A percentile compares a stretch with the other conserved stretches of the same genome.
phyloP scores from a whole-genome alignment of 2,888 invertebrate species.

The Copidosoma aretas region DNA sequence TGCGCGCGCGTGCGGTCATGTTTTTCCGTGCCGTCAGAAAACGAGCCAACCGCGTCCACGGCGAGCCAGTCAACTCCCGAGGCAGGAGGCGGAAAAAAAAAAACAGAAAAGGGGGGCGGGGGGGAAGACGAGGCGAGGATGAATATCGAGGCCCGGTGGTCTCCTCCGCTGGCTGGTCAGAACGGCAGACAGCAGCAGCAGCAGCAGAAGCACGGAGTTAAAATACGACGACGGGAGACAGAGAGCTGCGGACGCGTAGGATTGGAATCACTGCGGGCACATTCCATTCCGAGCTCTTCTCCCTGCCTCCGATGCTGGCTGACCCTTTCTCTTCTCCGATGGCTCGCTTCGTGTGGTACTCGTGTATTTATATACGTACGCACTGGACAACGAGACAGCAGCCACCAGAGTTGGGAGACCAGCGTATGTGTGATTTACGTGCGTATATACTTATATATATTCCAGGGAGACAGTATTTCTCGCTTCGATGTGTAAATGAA shows the following conservation, averaged over 20 bases:
- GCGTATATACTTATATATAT: too few species aligned
- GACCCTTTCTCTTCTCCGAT: slow-evolving; percentile 48
- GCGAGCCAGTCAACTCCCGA: too few species aligned
- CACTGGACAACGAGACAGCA: too few species aligned
- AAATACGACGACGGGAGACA: background rate
- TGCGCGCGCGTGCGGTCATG: slow-evolving; percentile 26
- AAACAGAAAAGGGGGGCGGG: background rate
- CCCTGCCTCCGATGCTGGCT: slow-evolving; percentile 30
- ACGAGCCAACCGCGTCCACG: background rate
- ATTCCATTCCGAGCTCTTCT: slow-evolving; percentile 54
- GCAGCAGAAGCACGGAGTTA: background rate
- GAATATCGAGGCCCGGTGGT: slow-evolving; percentile 4
- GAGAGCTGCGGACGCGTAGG: slow-evolving; percentile 28
- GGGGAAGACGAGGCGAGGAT: background rate
- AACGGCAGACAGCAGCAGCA: background rate
- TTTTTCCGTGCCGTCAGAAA: slow-evolving; percentile 28
- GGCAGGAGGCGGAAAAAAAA: background rate
- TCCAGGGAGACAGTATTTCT: background rate
- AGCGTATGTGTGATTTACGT: too few species aligned
- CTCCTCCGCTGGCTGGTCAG: background rate
- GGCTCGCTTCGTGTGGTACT: slow-evolving; percentile 12
- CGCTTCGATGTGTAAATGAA: slow-evolving; percentile 10
- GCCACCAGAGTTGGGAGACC: too few species aligned
- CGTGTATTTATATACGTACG: too few species aligned
- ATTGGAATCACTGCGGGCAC: slow-evolving; percentile 60